Evolutionary conservation across 2,797 vertebrate genomes (phyloP), one percentile per base, ranked within the genome.

Genomic region (Silurus aristotelis): DNA sequence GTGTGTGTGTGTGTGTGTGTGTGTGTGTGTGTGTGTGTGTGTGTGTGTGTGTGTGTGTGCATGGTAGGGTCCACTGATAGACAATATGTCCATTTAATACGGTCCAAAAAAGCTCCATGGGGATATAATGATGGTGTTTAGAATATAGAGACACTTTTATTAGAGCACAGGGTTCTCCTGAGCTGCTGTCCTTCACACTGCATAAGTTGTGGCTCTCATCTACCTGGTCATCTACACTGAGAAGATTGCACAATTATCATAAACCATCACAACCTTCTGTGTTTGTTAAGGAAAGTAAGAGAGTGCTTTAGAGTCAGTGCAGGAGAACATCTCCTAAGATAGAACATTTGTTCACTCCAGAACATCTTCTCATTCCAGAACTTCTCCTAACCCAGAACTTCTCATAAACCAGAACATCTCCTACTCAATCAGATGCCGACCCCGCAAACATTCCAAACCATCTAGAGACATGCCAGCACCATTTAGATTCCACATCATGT

Each of bases 61-160:
- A 46, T 61, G 17, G 17, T 52, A 52, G 10, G 22, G 52, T 52
- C 12, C 12, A 56, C 73, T 76, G 25, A 56, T 56, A 75, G 52
- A 56, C 73, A 76, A 56, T 76, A 76, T 76, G 73, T 76, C 25
- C 15, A 58, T 19, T 76, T 58, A 76, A 31, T 56, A 58, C 27
- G 8, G 52, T 19, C 52, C 52, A 75, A 6, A 58, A 56, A 58
- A 58, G 10, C 72, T 76, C n/a, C 73, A 76, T 58, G 73, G 73
- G 58, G 73, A 58, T 56, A 58, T 76, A 27, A 17, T 27, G n/a
- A 58, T 31, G 13, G 20, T 48, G 46, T n/a, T 72, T 13, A 48
- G 43, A 46, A 72, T 14, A 48, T 48, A 52, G 46, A 52, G 46
- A 73, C 20, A 14, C 46, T 25, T 73, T 76, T 76, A 56, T 31